phyloP scores from a whole-genome alignment of 2,797 vertebrate genomes.

The Tamandua tetradactyla region DNA sequence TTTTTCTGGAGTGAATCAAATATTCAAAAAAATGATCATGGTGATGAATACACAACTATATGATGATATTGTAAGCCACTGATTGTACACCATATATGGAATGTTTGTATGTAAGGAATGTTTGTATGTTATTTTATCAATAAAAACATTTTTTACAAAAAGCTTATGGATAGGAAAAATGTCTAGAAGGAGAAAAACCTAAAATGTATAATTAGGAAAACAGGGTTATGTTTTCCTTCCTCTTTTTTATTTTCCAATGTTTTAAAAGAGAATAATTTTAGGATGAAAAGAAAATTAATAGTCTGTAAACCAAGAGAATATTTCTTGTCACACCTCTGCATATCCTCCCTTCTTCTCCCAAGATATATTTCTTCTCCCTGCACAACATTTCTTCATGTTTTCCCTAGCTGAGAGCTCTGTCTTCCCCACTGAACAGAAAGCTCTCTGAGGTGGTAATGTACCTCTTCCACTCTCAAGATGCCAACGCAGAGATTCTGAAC shows the following conservation, averaged over 20 bases:
- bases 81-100: too few relatives aligned
- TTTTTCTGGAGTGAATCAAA: too few relatives aligned
- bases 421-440: neutral
- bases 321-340: neutral
- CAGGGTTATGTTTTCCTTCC: neutral
- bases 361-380: neutral
- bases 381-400: neutral
- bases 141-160: too few relatives aligned
- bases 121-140: too few relatives aligned
- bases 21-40: too few relatives aligned
- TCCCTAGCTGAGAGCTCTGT: neutral
- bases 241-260: neutral
- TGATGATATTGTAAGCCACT: too few relatives aligned
- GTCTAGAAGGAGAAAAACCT: neutral
- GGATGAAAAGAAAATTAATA: neutral
- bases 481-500: neutral
- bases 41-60: too few relatives aligned
- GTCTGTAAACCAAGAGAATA: neutral
- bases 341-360: neutral
- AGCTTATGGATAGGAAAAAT: neutral
- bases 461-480: neutral
- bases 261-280: constrained; percentile 21
- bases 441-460: neutral
- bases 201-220: neutral
- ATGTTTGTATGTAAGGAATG: too few relatives aligned